Evolutionary conservation across 2,888 invertebrate species (phyloP), one percentile per base, ranked within the genome.

Genomic region (Strigamia transsilvanica): DNA sequence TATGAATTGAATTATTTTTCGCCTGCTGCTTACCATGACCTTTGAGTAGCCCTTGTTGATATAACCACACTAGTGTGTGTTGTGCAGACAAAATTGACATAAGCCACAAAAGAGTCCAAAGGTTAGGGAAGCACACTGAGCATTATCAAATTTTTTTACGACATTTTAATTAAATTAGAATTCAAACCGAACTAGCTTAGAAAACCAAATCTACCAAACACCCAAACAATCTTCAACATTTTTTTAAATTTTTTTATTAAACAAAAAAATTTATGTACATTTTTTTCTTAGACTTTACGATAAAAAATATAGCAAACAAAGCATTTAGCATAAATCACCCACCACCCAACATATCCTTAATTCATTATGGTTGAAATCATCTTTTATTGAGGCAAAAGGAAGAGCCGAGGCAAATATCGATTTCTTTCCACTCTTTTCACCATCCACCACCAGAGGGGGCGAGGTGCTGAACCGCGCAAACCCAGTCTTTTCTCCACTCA

Each of bases 1-100:
- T 66, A 66, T 66, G 61, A 66, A 66, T 66, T 66, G 61, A 66
- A 66, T 66, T 66, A 66, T 66, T 66, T 66, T 66, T 66, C 61
- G 61, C 61, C 61, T 66, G 21, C 61, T 66, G 61, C 61, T 66
- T 66, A 66, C 61, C 7, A 66, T 66, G 61, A 66, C 61, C 61
- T 66, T 66, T 66, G 61, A 66, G 61, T 66, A 66, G 61, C 61
- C 61, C 61, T 66, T 66, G 61, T 66, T 66, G 61, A 66, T 66
- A 23, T 66, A 66, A 66, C 61, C 61, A 66, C 61, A 66, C 21
- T 6, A 23, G 21, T 66, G 61, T 56, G 56, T 66, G 61, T 66
- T 66, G 61, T 23, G 21, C 61, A 66, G 61, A 66, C 61, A 21
- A 66, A 66, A 66, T 66, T 66, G 61, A 66, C 61, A 66, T 66